Base-by-base conservation (phyloP, 1,140 invertebrate genomes). In the Globodera rostochiensis region DNA sequence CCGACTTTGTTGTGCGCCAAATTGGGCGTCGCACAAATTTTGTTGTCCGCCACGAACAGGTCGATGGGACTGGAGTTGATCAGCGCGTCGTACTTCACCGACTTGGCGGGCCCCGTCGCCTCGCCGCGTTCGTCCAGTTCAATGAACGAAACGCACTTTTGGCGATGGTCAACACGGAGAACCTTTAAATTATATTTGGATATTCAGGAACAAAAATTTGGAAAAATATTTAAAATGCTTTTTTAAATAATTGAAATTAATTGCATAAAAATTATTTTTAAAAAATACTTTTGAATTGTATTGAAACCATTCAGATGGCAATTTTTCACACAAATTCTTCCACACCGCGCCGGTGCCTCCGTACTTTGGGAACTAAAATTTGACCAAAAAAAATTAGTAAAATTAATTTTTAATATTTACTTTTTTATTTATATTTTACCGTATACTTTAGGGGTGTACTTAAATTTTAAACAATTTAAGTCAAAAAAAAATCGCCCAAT, bases 331-430 rank as follows among this genome's bases (percentile, higher is more conserved):
- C 84, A 90, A 87, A 25, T 85, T 75, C 70, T 87, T 84, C 88
- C 88, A 90, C 19, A 90, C 89, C 53, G 88, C 83, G 50, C 88
- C 88, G 49, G 88, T 90, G 73, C 88, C 88, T 70, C 88, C 88
- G 74, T 90, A 88, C 46, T 87, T 90, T 15, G 88, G 88, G 81
- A 90, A 90, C 76, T 78, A 6, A 76, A 76, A 64, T 64, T 64
- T 13, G 11, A 64, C 11, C 21, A 64, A 73, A 71, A 71, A 6
- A 5, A 53, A 21, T 50, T 70, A 36, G 36, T 8, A 70, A 25
- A 76, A 76, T 53, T 53, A 70, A 60, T 77, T 69, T n/a, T 50
- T 50, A 45, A 19, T 64, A 64, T 64, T 36, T 36, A 36, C 36
- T 36, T 36, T 36, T 64, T 64, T 64, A 53, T 64, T 64, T 64